Percentiles rank a stretch among this genome's conserved stretches.
These are phyloP conservation scores for Tetanocera ferruginea DNA, from an alignment of 2,888 invertebrate species.

Conservation along the genomic window DNA sequence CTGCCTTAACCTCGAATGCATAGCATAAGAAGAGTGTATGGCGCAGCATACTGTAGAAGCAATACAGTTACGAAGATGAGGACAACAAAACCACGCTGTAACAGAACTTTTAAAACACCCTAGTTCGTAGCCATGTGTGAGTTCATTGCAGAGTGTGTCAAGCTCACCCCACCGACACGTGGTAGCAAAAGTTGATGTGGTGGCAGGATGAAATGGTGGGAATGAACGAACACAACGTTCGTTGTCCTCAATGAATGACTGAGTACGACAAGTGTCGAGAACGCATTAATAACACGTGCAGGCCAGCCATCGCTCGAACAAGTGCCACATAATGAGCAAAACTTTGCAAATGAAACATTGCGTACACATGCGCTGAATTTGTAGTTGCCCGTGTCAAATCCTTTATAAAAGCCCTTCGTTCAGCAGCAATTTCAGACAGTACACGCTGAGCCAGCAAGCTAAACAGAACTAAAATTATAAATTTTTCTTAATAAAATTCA, in stretches of 20 bases:
- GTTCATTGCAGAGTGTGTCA: conserved; percentile 16
- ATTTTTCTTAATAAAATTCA: conserved; percentile 40
- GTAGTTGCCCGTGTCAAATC: neutral
- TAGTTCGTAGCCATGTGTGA: neutral
- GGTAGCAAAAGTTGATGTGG: neutral
- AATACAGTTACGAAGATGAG: neutral
- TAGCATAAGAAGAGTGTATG: neutral
- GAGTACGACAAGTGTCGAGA: conserved; percentile 28
- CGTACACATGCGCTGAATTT: conserved; percentile 37
- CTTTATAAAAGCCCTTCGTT: conserved; percentile 53
- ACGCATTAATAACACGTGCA: conserved; percentile 28
- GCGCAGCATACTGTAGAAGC: neutral
- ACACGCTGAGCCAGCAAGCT: conserved; percentile 1
- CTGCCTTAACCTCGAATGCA: conserved; percentile 52
- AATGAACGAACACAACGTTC: neutral
- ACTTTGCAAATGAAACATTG: conserved; percentile 53
- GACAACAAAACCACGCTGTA: neutral
- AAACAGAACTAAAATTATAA: conserved; percentile 52
- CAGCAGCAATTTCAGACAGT: conserved; percentile 7
- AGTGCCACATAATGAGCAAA: conserved; percentile 28
- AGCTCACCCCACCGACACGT: conserved; percentile 11
- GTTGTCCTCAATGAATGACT: neutral
- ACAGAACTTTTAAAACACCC: neutral
- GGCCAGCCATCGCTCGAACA: conserved; percentile 7
- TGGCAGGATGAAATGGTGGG: neutral